phyloP scores from a whole-genome alignment of 1,140 invertebrate genomes.

The Bilobella aurantiaca region DNA sequence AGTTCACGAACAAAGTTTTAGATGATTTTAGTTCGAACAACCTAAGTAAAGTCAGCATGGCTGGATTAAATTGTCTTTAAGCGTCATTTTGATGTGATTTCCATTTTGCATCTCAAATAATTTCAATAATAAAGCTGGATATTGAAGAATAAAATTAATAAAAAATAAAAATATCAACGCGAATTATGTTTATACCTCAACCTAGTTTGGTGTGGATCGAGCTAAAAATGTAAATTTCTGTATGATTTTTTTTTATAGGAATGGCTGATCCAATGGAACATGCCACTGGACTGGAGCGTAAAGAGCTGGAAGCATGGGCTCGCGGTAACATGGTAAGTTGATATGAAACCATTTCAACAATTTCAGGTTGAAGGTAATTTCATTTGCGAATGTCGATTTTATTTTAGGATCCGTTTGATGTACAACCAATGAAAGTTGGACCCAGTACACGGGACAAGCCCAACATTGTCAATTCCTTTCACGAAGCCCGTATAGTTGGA shows the following conservation, averaged over 20 bases:
- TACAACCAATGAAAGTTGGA: conserved; percentile 64
- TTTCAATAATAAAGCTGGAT: no score
- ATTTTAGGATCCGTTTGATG: conserved; percentile 71
- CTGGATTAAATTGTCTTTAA: no score
- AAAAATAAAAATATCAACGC: no score
- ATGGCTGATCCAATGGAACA: conserved; percentile 79
- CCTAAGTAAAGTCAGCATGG: no score
- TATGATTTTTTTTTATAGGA: conserved; percentile 40
- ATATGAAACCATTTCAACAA: neutral
- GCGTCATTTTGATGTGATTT: no score
- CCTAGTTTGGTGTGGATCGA: no score
- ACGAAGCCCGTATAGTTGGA: conserved; percentile 78
- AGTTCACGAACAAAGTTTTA: no score
- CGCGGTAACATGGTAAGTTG: conserved; percentile 69
- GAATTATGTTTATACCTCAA: no score
- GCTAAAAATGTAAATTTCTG: neutral
- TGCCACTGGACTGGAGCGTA: conserved; percentile 82
- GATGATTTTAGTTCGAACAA: no score
- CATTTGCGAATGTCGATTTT: conserved; percentile 12
- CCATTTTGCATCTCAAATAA: no score
- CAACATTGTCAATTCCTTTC: conserved; percentile 78
- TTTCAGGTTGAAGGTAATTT: neutral
- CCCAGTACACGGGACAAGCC: conserved; percentile 74
- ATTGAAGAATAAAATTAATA: no score
- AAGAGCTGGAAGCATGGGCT: conserved; percentile 68